Evolutionary conservation across 2,888 invertebrate genomes (phyloP).

Genomic region (Anticlea derivata): DNA sequence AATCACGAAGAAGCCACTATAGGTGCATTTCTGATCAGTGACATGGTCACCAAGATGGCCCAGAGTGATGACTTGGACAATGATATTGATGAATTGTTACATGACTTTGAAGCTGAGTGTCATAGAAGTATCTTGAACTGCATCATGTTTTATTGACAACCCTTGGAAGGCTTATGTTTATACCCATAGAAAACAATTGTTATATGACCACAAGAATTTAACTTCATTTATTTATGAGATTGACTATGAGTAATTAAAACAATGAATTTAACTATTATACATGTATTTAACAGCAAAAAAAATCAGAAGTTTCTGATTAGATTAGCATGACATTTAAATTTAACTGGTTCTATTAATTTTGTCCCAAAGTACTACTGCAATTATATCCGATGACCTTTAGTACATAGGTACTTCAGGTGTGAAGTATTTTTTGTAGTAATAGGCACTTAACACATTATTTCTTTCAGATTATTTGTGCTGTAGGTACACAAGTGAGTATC

Average conservation of each 20-base stretch:
- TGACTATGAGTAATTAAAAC: slow-evolving; percentile 1
- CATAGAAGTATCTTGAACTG: slow-evolving; percentile 95
- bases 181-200: not conserved
- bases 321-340: not conserved
- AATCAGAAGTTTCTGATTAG: not conserved
- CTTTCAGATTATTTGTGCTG: not conserved
- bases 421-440: not conserved
- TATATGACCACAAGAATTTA: not conserved
- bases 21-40: slow-evolving; percentile 98
- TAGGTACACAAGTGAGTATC: not conserved
- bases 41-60: slow-evolving; percentile 95
- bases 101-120: slow-evolving; percentile 96
- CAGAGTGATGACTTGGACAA: slow-evolving; percentile 97
- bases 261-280: not conserved
- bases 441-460: not conserved
- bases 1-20: slow-evolving; percentile 99
- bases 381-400: too few relatives aligned
- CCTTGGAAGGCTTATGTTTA: slow-evolving; percentile 8
- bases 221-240: not conserved
- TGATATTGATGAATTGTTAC: slow-evolving; percentile 97
- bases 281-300: not conserved
- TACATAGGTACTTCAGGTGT: too few relatives aligned
- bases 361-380: too few relatives aligned
- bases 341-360: not conserved
- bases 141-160: slow-evolving; percentile 94